phyloP scores from a whole-genome alignment of 1,140 invertebrate species.

The Papilio aristodemus region DNA sequence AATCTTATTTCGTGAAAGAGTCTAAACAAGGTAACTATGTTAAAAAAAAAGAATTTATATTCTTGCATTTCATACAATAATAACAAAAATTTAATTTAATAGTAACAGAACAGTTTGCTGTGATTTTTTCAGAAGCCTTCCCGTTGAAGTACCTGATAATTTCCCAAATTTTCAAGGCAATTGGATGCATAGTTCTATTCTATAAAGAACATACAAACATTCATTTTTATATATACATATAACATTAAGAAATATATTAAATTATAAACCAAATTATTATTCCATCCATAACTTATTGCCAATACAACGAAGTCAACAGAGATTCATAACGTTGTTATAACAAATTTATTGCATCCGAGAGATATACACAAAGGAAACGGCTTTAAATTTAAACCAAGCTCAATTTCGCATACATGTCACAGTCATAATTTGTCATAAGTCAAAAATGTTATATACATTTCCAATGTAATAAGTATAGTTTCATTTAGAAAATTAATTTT shows the following conservation, averaged over 20 bases:
- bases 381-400: conserved; percentile 1
- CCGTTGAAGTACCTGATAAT: too few relatives aligned
- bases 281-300: neutral
- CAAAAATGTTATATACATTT: neutral
- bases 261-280: neutral
- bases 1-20: conserved; percentile 18
- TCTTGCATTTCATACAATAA: neutral
- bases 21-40: conserved; percentile 17
- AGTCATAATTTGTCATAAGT: neutral
- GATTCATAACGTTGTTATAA: conserved; percentile 2
- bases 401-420: conserved; percentile 9
- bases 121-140: neutral
- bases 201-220: too few relatives aligned
- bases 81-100: neutral
- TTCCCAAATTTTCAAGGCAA: too few relatives aligned
- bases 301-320: neutral
- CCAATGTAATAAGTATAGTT: too few relatives aligned
- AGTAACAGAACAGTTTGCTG: neutral
- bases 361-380: neutral
- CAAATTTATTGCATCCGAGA: neutral
- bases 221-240: too few relatives aligned
- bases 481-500: too few relatives aligned
- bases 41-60: neutral
- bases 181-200: too few relatives aligned
- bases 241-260: too few relatives aligned